Conservation (phyloP, 2,113 vertebrate genomes). For the Podilymbus podiceps region DNA sequence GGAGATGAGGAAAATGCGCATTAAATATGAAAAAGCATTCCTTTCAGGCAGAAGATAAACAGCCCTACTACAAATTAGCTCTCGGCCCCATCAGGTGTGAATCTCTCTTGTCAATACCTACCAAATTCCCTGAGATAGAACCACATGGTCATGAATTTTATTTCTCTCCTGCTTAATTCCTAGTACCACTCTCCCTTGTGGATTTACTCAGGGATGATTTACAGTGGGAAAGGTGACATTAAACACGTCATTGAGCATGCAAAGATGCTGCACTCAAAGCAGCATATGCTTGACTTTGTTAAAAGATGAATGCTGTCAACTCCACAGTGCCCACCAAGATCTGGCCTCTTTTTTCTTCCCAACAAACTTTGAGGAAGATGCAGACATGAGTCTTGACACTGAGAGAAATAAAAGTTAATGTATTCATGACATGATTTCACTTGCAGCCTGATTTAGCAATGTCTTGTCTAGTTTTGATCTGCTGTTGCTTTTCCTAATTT, state of each 20-base stretch:
- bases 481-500: conserved; percentile 74
- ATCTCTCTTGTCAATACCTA: conserved; percentile 69
- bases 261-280: conserved; percentile 74
- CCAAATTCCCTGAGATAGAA: conserved; percentile 69
- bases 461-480: conserved; percentile 71
- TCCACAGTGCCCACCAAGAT: conserved; percentile 61
- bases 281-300: conserved; percentile 72
- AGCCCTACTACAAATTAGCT: conserved; percentile 66
- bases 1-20: conserved; percentile 47
- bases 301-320: conserved; percentile 72
- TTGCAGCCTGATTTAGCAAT: conserved; percentile 73
- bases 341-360: conserved; percentile 55
- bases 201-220: conserved; percentile 75
- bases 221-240: conserved; percentile 78
- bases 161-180: conserved; percentile 70
- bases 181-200: conserved; percentile 73
- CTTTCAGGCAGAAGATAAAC: conserved; percentile 68
- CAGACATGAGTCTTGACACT: conserved; percentile 57
- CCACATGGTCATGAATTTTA: conserved; percentile 73
- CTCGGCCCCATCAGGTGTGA: conserved; percentile 68
- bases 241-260: conserved; percentile 78
- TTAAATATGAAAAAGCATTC: conserved; percentile 68
- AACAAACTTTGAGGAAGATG: conserved; percentile 59
- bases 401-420: conserved; percentile 68
- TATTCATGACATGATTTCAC: conserved; percentile 66